Conservation (phyloP, 2,113 vertebrate genomes). For the Calyptommatus sinebrachiatus region DNA sequence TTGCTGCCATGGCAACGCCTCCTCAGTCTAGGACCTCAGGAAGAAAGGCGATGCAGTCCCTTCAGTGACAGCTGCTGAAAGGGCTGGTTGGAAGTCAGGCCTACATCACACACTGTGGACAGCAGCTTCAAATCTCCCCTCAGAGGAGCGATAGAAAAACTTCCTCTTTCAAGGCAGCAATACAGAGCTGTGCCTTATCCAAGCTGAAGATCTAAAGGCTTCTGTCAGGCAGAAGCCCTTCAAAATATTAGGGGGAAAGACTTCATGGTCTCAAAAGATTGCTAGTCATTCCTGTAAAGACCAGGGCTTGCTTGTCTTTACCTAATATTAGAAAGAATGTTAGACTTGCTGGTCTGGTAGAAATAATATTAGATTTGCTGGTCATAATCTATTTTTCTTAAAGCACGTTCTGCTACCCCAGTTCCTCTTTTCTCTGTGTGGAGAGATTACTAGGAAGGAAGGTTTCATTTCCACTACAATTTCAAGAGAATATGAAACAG, state of each 20-base stretch:
- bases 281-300: background rate
- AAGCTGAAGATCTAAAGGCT: background rate
- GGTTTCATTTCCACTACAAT: background rate
- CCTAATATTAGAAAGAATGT: too few relatives aligned
- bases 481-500: background rate
- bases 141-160: background rate
- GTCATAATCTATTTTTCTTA: background rate
- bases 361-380: background rate
- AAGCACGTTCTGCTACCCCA: background rate
- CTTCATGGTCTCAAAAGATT: background rate
- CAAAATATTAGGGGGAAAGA: background rate
- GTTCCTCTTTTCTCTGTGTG: background rate
- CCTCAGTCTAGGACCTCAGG: conserved; percentile 32
- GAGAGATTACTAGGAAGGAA: too few relatives aligned
- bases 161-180: background rate
- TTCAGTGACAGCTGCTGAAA: background rate
- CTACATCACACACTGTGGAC: background rate
- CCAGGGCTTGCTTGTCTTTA: background rate
- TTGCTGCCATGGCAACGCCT: conserved; percentile 56
- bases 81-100: background rate
- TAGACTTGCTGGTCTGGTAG: background rate
- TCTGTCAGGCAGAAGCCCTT: background rate
- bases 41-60: background rate
- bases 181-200: background rate
- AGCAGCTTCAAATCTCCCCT: background rate